phyloP scores from a whole-genome alignment of 1,140 invertebrate genomes.

The Popillia japonica region DNA sequence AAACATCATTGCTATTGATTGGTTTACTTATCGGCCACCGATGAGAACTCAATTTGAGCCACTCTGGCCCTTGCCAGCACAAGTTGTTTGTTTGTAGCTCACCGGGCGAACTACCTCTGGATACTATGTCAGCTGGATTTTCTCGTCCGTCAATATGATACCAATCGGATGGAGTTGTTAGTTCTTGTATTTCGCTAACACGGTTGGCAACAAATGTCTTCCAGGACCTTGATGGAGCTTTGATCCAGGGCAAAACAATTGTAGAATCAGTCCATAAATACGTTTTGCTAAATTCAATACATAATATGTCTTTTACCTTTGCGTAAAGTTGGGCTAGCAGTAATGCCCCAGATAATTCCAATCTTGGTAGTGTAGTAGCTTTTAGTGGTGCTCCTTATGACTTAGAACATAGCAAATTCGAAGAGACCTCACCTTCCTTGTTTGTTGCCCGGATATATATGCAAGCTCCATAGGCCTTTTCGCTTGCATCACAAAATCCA shows the following conservation, averaged over 20 bases:
- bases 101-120: slow-evolving; percentile 54
- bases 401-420: slow-evolving; percentile 38
- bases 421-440: not conserved
- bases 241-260: slow-evolving; percentile 45
- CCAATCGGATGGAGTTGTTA: slow-evolving; percentile 49
- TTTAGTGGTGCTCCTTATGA: slow-evolving; percentile 43
- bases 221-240: slow-evolving; percentile 32
- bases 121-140: slow-evolving; percentile 61
- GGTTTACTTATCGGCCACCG: not conserved
- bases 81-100: slow-evolving; percentile 48
- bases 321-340: slow-evolving; percentile 33
- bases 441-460: slow-evolving; percentile 52
- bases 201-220: slow-evolving; percentile 54
- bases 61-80: slow-evolving; percentile 58
- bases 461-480: slow-evolving; percentile 56
- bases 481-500: slow-evolving; percentile 59
- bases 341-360: slow-evolving; percentile 42
- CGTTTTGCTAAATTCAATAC: slow-evolving; percentile 25
- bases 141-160: slow-evolving; percentile 24
- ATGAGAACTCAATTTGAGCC: too few relatives aligned
- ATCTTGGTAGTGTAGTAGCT: slow-evolving; percentile 39
- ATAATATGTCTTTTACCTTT: slow-evolving; percentile 23
- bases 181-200: slow-evolving; percentile 56
- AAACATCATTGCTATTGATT: not conserved
- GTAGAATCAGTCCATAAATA: slow-evolving; percentile 47